Conservation (phyloP, 2,797 vertebrate genomes). For the Kryptopterus vitreolus region DNA sequence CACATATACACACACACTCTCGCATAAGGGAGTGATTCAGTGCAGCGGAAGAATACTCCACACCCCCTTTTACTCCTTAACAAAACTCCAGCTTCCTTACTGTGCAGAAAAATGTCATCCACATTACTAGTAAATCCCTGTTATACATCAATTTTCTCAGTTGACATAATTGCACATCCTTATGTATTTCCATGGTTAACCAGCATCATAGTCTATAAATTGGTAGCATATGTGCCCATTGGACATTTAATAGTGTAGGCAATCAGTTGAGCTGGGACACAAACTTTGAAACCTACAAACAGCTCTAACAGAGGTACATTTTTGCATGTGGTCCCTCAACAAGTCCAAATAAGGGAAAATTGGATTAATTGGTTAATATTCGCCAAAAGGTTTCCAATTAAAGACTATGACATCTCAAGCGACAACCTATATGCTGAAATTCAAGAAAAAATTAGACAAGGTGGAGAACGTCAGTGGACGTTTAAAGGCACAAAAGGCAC, state of each 20-base stretch:
- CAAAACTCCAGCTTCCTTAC: slow-evolving; percentile 27
- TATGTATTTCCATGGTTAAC: slow-evolving; percentile 31
- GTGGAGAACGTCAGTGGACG: neutral
- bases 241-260: slow-evolving; percentile 10
- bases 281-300: slow-evolving; percentile 7
- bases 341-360: slow-evolving; percentile 3
- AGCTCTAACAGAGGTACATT: slow-evolving; percentile 15
- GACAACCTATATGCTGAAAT: neutral
- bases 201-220: slow-evolving; percentile 31
- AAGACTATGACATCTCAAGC: neutral
- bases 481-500: slow-evolving; percentile 17
- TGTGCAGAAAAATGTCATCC: slow-evolving; percentile 11
- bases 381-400: neutral
- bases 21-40: slow-evolving; percentile 39
- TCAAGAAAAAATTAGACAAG: neutral
- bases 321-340: slow-evolving; percentile 36
- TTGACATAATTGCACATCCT: slow-evolving; percentile 26
- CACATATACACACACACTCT: slow-evolving; percentile 36
- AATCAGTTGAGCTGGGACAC: neutral
- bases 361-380: slow-evolving; percentile 8
- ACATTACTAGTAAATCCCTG: neutral
- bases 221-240: slow-evolving; percentile 33
- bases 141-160: slow-evolving; percentile 25
- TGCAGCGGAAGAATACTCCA: slow-evolving; percentile 59
- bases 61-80: slow-evolving; percentile 65